Evolutionary conservation across 2,888 invertebrate genomes (phyloP).

Genomic region (Gortyna flavago): DNA sequence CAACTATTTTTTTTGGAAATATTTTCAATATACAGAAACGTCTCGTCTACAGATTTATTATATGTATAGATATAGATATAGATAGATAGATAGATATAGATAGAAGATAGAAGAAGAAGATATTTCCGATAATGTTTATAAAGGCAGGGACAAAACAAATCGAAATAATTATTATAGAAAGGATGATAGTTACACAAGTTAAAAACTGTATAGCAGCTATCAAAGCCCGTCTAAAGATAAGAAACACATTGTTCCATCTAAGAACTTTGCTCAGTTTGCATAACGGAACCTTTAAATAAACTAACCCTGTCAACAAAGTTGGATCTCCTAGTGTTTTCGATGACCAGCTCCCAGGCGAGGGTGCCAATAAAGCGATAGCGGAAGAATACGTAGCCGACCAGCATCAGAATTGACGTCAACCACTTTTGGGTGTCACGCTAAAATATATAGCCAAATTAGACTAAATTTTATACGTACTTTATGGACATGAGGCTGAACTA

Average conservation of each 20-base stretch:
- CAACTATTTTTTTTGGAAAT: no score
- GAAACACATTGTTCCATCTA: no score
- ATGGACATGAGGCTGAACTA: neutral
- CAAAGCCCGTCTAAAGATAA: no score
- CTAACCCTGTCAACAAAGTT: constrained; percentile 81
- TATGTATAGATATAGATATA: no score
- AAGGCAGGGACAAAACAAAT: no score
- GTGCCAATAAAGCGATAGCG: constrained; percentile 82
- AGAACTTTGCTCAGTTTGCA: neutral
- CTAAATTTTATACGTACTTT: neutral
- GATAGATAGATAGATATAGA: no score
- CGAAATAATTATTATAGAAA: no score
- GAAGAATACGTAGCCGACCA: constrained; percentile 79
- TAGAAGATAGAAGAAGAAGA: no score
- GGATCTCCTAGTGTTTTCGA: constrained; percentile 75
- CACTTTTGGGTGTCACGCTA: constrained; percentile 78
- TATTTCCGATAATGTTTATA: constrained; percentile 2
- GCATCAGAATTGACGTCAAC: constrained; percentile 79
- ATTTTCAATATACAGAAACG: no score
- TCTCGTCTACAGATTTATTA: no score
- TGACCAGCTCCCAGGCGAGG: constrained; percentile 82
- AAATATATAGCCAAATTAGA: constrained; percentile 31
- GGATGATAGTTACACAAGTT: no score
- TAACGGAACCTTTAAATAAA: neutral
- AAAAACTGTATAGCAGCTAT: no score